These are phyloP conservation scores for Microcebus griseorufus DNA, from an alignment of 2,113 vertebrate species.

Conservation along the genomic window DNA sequence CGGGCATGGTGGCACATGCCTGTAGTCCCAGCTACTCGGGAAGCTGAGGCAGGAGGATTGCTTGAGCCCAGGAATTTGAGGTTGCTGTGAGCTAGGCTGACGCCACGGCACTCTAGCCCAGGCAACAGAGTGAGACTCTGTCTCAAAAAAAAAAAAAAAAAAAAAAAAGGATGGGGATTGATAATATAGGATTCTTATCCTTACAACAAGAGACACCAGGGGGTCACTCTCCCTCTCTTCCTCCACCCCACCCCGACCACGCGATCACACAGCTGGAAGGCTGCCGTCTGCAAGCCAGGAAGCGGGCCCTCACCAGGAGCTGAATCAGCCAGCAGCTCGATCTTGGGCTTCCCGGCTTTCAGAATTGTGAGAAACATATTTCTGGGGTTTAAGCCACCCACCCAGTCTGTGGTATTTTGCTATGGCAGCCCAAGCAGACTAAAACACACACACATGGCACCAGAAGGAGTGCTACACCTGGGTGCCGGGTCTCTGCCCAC, in stretches of 20 bases:
- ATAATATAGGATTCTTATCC: not conserved
- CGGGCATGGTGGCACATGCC: too few species aligned
- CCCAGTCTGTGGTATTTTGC: not conserved
- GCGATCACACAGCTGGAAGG: not conserved
- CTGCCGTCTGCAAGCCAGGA: not conserved
- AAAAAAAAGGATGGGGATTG: not conserved
- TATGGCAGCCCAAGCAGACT: not conserved
- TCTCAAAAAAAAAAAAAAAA: too few species aligned
- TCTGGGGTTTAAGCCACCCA: not conserved
- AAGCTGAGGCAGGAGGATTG: too few species aligned
- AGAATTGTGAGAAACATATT: not conserved
- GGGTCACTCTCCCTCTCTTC: not conserved
- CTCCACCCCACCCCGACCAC: too few species aligned
- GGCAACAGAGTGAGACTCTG: too few species aligned
- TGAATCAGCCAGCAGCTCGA: not conserved
- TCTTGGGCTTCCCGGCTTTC: not conserved
- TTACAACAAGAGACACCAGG: not conserved
- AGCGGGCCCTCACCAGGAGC: not conserved
- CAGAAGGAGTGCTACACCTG: fast-evolving
- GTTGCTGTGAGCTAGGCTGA: too few species aligned
- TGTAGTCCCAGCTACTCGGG: too few species aligned
- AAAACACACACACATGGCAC: not conserved
- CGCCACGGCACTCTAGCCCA: too few species aligned
- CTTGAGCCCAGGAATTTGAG: too few species aligned
- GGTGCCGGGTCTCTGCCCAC: not conserved